A percentile compares a stretch with the other conserved stretches of the same genome.
Conservation (phyloP, 2,888 invertebrate species). For the Caenorhabditis becei region DNA sequence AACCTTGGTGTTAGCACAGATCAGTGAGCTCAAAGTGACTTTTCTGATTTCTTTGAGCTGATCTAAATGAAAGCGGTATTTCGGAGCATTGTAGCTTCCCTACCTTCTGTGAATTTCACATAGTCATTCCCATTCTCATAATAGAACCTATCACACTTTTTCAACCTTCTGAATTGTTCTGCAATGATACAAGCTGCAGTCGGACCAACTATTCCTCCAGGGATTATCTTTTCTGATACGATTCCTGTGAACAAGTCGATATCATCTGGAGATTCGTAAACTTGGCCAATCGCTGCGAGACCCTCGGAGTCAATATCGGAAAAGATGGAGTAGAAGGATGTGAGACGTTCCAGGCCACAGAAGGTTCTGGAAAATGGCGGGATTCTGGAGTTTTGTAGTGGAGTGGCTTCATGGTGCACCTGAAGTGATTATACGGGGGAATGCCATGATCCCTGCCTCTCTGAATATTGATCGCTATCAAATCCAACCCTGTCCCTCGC, state of each 20-base stretch:
- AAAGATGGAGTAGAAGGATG: constrained; percentile 72
- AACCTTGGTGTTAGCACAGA: constrained; percentile 88
- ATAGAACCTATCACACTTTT: constrained; percentile 92
- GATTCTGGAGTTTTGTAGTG: background rate
- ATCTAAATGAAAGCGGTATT: constrained; percentile 45
- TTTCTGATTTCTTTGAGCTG: constrained; percentile 91
- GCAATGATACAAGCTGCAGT: constrained; percentile 95
- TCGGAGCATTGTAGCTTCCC: background rate
- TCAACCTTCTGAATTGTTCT: constrained; percentile 85
- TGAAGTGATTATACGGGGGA: constrained; percentile 73
- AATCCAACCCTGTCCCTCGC: constrained; percentile 88
- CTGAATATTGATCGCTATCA: constrained; percentile 93
- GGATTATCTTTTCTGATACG: constrained; percentile 57
- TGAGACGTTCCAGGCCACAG: constrained; percentile 74
- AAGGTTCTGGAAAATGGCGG: constrained; percentile 71
- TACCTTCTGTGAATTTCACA: constrained; percentile 66
- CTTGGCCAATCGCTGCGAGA: constrained; percentile 71
- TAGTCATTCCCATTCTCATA: constrained; percentile 76
- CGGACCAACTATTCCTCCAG: constrained; percentile 91
- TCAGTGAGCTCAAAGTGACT: constrained; percentile 89
- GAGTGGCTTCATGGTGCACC: constrained; percentile 39
- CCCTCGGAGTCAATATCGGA: constrained; percentile 74
- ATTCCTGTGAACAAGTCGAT: constrained; percentile 70
- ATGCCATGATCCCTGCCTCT: constrained; percentile 84
- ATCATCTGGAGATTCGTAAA: constrained; percentile 74